Evolutionary conservation across 2,888 invertebrate species (phyloP).

Genomic region (Gymnosoma rotundatum): DNA sequence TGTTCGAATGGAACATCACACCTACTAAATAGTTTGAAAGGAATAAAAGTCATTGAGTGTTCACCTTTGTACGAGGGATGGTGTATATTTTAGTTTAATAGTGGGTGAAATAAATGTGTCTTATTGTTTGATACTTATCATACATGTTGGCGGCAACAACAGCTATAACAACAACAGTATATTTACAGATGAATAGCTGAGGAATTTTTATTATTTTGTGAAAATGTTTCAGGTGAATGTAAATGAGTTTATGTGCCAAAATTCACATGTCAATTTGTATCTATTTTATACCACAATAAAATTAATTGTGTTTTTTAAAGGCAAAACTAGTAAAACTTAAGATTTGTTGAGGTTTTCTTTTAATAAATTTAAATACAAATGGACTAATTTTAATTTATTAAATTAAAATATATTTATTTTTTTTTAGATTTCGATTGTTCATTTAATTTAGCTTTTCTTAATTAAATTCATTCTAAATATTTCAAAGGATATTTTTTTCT

Average conservation of each 20-base stretch:
- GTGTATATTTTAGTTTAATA: slow-evolving; percentile 5
- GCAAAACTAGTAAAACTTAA: neutral
- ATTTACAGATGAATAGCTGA: slow-evolving; percentile 11
- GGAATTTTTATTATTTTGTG: slow-evolving; percentile 9
- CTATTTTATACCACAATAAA: neutral
- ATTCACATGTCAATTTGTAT: neutral
- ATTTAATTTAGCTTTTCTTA: neutral
- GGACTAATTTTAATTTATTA: neutral
- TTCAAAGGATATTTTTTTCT: no score
- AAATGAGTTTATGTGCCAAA: slow-evolving; percentile 33
- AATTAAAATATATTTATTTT: neutral
- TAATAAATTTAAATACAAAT: neutral
- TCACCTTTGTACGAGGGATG: slow-evolving; percentile 40
- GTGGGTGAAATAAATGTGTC: slow-evolving; percentile 22
- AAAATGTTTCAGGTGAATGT: slow-evolving; percentile 18
- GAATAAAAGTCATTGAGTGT: slow-evolving; percentile 29
- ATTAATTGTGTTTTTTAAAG: neutral
- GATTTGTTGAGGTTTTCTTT: neutral
- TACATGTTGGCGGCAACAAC: neutral
- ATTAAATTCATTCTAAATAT: no score
- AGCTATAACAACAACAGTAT: no score
- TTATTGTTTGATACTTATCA: slow-evolving; percentile 25
- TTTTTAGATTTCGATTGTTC: neutral
- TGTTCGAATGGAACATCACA: slow-evolving; percentile 51
- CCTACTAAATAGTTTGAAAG: slow-evolving; percentile 33